Conservation (phyloP, 2,797 vertebrate species). For the Sarcophilus harrisii region DNA sequence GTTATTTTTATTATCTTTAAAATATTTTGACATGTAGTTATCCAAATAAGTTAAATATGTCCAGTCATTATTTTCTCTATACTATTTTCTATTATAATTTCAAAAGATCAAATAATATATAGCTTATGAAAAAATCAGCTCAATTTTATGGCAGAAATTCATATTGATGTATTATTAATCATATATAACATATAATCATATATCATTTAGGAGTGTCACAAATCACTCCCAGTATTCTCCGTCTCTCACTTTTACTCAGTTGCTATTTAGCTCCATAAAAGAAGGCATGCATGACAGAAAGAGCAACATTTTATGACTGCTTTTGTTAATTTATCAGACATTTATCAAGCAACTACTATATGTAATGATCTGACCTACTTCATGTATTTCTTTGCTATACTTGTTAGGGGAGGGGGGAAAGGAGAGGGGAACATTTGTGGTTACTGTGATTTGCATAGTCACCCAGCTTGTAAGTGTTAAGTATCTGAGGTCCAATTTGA, state of each 20-base stretch:
- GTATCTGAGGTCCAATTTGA: too few species aligned
- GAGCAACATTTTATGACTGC: background rate
- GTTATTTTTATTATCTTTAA: background rate
- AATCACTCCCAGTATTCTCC: background rate
- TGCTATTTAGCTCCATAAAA: background rate
- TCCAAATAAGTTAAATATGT: background rate
- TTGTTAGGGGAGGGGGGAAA: background rate
- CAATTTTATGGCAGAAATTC: background rate
- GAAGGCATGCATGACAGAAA: background rate
- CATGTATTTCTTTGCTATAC: background rate
- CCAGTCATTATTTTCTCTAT: background rate
- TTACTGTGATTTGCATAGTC: too few species aligned
- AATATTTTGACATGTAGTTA: background rate
- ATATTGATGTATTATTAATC: background rate
- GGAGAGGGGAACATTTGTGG: too few species aligned
- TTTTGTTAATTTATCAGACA: background rate
- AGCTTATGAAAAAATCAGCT: background rate
- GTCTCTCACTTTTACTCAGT: background rate
- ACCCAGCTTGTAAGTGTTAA: too few species aligned
- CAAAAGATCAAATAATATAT: background rate
- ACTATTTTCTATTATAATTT: background rate
- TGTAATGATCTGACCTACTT: background rate
- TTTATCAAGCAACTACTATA: background rate
- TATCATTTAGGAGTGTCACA: background rate
- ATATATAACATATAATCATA: background rate